A percentile compares a stretch with the other conserved stretches of the same genome.
Conservation (phyloP, 2,113 vertebrate species). For the Cynocephalus volans region DNA sequence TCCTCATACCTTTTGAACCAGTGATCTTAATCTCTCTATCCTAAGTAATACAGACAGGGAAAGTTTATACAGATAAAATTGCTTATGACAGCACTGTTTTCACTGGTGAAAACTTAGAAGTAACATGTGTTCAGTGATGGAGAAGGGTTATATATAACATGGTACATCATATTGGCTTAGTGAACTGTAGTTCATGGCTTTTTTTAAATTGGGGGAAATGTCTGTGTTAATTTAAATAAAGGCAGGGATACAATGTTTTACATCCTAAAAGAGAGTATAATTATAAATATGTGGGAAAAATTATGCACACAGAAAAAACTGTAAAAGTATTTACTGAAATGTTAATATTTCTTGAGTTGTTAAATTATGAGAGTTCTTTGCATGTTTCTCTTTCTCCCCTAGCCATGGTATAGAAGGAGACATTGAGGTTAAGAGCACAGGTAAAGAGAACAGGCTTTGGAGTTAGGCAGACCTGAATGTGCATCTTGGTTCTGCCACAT, state of each 20-base stretch:
- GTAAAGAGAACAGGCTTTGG: not conserved
- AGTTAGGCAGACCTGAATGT: not conserved
- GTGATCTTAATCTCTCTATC: not conserved
- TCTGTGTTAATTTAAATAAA: conserved; percentile 14
- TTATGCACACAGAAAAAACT: not conserved
- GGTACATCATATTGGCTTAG: not conserved
- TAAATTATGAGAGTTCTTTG: not conserved
- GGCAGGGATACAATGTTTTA: conserved; percentile 22
- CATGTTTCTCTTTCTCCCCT: not conserved
- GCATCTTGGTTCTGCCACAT: not conserved
- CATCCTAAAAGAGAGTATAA: not conserved
- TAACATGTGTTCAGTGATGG: not conserved
- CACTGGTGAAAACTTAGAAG: not conserved
- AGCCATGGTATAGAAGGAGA: not conserved
- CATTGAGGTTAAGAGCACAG: not conserved
- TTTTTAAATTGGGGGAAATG: not conserved
- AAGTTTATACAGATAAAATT: not conserved
- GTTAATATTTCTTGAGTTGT: conserved; percentile 27
- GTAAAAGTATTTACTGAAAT: not conserved
- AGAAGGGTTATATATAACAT: not conserved
- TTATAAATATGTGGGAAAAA: not conserved
- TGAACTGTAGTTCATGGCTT: not conserved
- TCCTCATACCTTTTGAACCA: not conserved
- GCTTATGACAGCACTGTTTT: not conserved
- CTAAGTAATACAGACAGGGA: not conserved